Percentiles rank a stretch among this genome's conserved stretches.
phyloP scores from a whole-genome alignment of 1,140 invertebrate species.

The Ceratosolen solmsi region DNA sequence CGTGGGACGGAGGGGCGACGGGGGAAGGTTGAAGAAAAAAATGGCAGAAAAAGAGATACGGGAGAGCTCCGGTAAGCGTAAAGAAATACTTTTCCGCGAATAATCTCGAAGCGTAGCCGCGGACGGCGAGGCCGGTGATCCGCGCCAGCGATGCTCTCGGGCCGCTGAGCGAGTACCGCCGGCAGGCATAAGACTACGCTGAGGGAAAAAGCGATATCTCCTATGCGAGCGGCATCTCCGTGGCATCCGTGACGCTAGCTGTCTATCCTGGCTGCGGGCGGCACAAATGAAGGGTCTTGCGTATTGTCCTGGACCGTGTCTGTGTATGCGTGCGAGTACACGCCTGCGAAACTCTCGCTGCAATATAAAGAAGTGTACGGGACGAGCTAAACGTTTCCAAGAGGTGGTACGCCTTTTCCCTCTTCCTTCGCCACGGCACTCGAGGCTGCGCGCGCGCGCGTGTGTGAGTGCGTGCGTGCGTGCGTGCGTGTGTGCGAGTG shows the following conservation, averaged over 20 bases:
- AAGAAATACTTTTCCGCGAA: constrained; percentile 48
- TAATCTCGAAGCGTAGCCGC: constrained; percentile 12
- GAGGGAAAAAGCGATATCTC: constrained; percentile 8
- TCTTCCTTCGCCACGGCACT: constrained; percentile 5
- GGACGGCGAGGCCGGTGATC: neutral
- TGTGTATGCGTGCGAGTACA: constrained; percentile 8
- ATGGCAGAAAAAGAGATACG: neutral
- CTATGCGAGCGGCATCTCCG: constrained; percentile 23
- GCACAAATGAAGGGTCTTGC: constrained; percentile 47
- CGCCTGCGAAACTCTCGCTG: constrained; percentile 9
- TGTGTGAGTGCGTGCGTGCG: neutral
- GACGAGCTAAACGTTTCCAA: constrained; percentile 51
- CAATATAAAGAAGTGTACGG: constrained; percentile 46
- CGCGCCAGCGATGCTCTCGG: neutral
- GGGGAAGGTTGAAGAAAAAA: too few species aligned
- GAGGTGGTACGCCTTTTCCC: constrained; percentile 38
- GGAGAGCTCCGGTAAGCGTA: constrained; percentile 3
- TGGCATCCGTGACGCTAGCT: neutral
- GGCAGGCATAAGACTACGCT: neutral
- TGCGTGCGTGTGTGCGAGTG: neutral
- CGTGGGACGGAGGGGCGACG: too few species aligned
- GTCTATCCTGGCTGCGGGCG: neutral
- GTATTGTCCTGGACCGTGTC: constrained; percentile 16
- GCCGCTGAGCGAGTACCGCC: neutral
- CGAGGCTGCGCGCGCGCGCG: neutral